Base-by-base conservation (phyloP, 1,140 invertebrate species). In the Zelostemma sp. region DNA sequence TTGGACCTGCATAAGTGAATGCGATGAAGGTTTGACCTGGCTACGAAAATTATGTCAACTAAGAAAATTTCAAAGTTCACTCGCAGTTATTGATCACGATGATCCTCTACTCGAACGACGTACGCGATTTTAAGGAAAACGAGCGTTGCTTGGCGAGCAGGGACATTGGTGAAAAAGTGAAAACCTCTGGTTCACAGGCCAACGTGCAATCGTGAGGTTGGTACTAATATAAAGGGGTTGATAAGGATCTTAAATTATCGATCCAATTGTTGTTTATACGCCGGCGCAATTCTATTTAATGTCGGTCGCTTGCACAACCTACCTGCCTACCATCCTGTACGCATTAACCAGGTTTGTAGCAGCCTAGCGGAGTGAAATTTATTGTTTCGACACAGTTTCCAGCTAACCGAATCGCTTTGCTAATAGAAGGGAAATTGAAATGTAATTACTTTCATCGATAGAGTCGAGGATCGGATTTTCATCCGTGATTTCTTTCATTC, bases 241-340 rank as follows among this genome's bases (percentile, higher is more conserved):
- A 84, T 85, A 83, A 85, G 77, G 72, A 85, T 85, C 81, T 83
- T 75, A 79, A 84, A 85, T 82, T 85, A 85, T 84, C 75, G 82
- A 85, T 85, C 80, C 80, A 79, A 84, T 85, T 84, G 80, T 83
- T 85, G 80, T 83, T 85, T 82, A 82, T 82, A 83, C 74, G 80
- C 78, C 74, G 73, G 77, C 75, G 77, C 79, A 77, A 83, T 83
- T 82, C 78, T 80, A 79, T 79, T 83, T 83, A 81, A 84, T 81
- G 68, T 70, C 64, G 56, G 68, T 72, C 68, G 68, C 65, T 79
- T 65, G 71, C 72, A 51, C 66, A 65, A 75, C 67, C 61, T 66
- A 48, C 66, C 64, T 62, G 56, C 59, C 48, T 61, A 68, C 49
- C 62, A 53, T 55, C 55, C 58, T 65, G 55, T 70, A 74, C 75